Evolutionary conservation across 2,888 invertebrate species (phyloP).

Genomic region (Charanyca ferruginea): DNA sequence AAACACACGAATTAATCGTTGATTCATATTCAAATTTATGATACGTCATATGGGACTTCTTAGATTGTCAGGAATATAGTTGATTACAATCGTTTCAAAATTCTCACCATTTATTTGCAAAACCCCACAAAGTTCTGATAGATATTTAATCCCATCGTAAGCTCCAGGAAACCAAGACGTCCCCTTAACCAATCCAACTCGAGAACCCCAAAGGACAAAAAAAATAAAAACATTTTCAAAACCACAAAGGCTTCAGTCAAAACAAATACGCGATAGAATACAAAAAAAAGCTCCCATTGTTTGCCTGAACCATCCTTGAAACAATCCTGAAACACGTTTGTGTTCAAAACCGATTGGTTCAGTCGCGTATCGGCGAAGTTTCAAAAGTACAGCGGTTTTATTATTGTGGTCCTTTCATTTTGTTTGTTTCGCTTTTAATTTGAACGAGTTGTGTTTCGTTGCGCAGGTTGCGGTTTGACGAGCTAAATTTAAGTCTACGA

Average conservation of each 20-base stretch:
- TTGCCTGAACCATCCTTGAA: conserved; percentile 47
- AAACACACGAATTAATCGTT: too few relatives aligned
- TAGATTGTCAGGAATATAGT: too few relatives aligned
- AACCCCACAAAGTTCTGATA: too few relatives aligned
- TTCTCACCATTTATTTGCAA: not conserved
- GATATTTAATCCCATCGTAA: not conserved
- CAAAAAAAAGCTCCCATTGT: conserved; percentile 34
- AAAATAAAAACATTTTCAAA: conserved; percentile 43
- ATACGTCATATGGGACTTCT: too few relatives aligned
- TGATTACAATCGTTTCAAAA: too few relatives aligned
- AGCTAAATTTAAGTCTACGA: not conserved
- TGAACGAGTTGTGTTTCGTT: conserved; percentile 8
- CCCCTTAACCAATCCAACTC: conserved; percentile 3
- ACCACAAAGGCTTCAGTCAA: conserved; percentile 35
- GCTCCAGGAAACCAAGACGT: not conserved
- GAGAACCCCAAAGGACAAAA: conserved; percentile 7
- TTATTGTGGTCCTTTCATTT: conserved; percentile 22
- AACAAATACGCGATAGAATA: conserved; percentile 51
- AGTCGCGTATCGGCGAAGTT: conserved; percentile 38
- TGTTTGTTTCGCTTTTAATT: conserved; percentile 14
- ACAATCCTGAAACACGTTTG: conserved; percentile 47
- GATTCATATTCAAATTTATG: too few relatives aligned
- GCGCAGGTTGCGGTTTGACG: not conserved
- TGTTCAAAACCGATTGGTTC: conserved; percentile 44
- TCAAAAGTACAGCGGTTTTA: conserved; percentile 33